These are phyloP conservation scores for Ruditapes philippinarum DNA, from an alignment of 1,140 invertebrate species.

Conservation along the genomic window DNA sequence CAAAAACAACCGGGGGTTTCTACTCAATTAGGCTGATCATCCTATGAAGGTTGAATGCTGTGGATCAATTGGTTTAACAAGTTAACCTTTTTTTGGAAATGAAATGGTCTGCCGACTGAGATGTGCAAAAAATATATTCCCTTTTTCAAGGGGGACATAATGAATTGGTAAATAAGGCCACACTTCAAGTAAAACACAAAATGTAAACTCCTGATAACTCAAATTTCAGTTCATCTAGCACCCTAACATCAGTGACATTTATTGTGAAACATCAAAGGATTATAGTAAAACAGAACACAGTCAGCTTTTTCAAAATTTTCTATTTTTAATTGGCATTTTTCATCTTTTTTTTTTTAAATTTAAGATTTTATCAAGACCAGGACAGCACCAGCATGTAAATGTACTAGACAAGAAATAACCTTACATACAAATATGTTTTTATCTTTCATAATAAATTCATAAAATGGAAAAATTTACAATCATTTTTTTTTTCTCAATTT, in stretches of 20 bases:
- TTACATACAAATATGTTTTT: background rate
- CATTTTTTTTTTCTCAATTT: background rate
- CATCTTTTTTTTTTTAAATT: slow-evolving; percentile 3
- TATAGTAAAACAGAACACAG: background rate
- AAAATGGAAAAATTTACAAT: background rate
- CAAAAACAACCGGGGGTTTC: background rate
- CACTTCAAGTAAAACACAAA: background rate
- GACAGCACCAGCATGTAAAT: slow-evolving; percentile 43
- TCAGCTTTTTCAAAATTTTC: slow-evolving; percentile 14
- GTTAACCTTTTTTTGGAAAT: background rate
- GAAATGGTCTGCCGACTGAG: background rate
- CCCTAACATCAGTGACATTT: no score
- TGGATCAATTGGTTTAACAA: no score
- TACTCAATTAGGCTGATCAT: background rate
- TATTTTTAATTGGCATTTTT: slow-evolving; percentile 22
- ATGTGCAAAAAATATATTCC: no score
- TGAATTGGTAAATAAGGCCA: no score
- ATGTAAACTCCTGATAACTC: no score
- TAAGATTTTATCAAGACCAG: slow-evolving; percentile 38
- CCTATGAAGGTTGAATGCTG: background rate
- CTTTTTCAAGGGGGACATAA: no score
- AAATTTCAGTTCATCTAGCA: no score
- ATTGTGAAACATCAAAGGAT: background rate
- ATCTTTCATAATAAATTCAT: background rate
- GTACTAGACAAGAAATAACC: slow-evolving; percentile 42